phyloP scores from a whole-genome alignment of 2,113 vertebrate species.

The Maccullochella peelii region DNA sequence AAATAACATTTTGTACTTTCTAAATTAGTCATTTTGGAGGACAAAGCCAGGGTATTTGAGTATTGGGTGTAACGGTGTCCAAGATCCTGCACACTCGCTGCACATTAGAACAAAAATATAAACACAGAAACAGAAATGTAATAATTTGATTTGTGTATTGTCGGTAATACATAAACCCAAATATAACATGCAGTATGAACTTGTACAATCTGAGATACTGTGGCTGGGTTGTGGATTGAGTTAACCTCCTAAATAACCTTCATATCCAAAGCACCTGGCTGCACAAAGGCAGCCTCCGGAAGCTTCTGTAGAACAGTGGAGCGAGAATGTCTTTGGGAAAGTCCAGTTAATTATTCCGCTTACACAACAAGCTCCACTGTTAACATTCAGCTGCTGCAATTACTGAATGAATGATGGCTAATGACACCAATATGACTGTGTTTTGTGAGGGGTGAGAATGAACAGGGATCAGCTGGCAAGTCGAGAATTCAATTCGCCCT shows the following conservation, averaged over 20 bases:
- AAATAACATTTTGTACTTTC: not conserved
- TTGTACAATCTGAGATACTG: not conserved
- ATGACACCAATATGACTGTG: not conserved
- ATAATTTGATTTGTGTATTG: not conserved
- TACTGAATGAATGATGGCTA: not conserved
- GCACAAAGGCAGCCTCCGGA: not conserved
- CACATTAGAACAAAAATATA: not conserved
- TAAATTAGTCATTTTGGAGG: not conserved
- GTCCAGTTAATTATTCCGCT: not conserved
- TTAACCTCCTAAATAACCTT: not conserved
- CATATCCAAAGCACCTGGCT: not conserved
- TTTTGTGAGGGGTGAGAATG: not conserved
- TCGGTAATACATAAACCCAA: too few species aligned
- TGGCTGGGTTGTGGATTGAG: not conserved
- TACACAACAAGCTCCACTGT: not conserved
- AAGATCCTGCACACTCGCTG: not conserved
- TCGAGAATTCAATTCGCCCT: constrained; percentile 12
- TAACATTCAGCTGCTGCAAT: not conserved
- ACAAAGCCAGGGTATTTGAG: not conserved
- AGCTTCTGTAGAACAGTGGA: not conserved
- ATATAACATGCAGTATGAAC: not conserved
- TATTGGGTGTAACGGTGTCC: not conserved
- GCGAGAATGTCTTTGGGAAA: not conserved
- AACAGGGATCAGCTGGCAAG: constrained; percentile 24
- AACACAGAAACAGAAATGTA: too few species aligned